A percentile compares a stretch with the other conserved stretches of the same genome.
phyloP scores from a whole-genome alignment of 2,797 vertebrate species.

The Gephyroberyx darwinii region DNA sequence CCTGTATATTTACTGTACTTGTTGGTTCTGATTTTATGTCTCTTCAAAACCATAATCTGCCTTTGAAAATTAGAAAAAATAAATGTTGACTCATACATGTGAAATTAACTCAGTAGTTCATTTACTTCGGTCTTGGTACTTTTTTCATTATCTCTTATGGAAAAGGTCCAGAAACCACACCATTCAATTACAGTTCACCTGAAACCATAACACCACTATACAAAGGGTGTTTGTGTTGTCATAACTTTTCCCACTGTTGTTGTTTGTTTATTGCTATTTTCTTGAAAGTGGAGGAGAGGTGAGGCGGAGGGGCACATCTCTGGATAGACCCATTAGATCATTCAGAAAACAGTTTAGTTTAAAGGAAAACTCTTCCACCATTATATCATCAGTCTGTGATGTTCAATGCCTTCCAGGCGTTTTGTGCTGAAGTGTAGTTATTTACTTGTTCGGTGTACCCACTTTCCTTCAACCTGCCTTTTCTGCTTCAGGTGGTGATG shows the following conservation, averaged over 20 bases:
- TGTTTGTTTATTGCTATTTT: conserved; percentile 8
- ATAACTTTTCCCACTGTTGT: conserved; percentile 17
- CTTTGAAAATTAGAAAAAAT: not conserved
- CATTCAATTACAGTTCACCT: conserved; percentile 16
- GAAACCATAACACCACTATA: conserved; percentile 20
- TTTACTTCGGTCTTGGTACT: not conserved
- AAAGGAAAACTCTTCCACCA: not conserved
- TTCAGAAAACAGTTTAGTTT: not conserved
- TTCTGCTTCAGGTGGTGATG: too few relatives aligned
- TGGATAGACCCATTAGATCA: not conserved
- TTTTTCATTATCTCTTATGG: not conserved
- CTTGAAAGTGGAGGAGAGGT: not conserved
- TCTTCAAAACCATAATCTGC: not conserved
- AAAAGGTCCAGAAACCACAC: conserved; percentile 7
- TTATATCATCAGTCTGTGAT: too few relatives aligned
- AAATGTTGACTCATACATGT: not conserved
- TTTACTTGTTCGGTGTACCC: too few relatives aligned
- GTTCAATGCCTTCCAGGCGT: too few relatives aligned
- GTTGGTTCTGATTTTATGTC: not conserved
- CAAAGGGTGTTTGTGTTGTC: conserved; percentile 39
- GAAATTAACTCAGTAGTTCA: not conserved
- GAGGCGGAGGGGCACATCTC: not conserved
- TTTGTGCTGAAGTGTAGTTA: too few relatives aligned
- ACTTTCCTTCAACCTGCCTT: too few relatives aligned
- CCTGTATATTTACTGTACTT: not conserved